Percentiles rank a stretch among this genome's conserved stretches.
These are phyloP conservation scores for Semotilus atromaculatus DNA, from an alignment of 2,797 vertebrate species.

Conservation along the genomic window DNA sequence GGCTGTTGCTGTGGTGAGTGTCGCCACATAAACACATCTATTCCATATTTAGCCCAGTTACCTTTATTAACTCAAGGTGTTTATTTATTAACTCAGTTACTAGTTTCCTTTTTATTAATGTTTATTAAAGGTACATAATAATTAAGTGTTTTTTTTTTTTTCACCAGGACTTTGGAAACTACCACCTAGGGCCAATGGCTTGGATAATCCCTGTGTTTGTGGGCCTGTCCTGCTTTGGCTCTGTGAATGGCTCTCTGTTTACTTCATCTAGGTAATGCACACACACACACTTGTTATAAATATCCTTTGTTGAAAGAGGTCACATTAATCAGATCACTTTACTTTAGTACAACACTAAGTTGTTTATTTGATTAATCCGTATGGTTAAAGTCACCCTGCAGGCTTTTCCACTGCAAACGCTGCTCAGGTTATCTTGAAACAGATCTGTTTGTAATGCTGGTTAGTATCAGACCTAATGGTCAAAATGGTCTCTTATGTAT, in stretches of 20 bases:
- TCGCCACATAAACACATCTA: background rate
- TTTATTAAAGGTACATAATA: background rate
- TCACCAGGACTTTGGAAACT: conserved; percentile 93
- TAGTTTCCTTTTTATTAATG: background rate
- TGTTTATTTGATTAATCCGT: no score
- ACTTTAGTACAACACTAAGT: background rate
- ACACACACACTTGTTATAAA: conserved; percentile 5
- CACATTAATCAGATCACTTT: conserved; percentile 28
- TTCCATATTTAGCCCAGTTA: background rate
- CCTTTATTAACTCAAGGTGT: background rate
- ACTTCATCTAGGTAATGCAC: conserved; percentile 90
- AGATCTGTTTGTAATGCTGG: background rate
- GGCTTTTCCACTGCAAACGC: conserved; percentile 19
- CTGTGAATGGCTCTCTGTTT: conserved; percentile 96
- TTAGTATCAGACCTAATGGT: background rate
- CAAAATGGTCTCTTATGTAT: background rate
- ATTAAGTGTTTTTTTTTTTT: background rate
- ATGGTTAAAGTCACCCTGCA: conserved; percentile 7
- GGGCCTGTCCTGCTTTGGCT: conserved; percentile 95
- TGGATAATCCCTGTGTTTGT: conserved; percentile 99
- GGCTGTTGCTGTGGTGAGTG: conserved; percentile 91
- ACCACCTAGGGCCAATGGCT: conserved; percentile 90
- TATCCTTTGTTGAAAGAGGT: background rate
- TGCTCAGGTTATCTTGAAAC: background rate
- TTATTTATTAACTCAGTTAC: background rate